These are phyloP conservation scores for Drosophila eohydei DNA, from an alignment of 2,888 invertebrate genomes.

Conservation along the genomic window DNA sequence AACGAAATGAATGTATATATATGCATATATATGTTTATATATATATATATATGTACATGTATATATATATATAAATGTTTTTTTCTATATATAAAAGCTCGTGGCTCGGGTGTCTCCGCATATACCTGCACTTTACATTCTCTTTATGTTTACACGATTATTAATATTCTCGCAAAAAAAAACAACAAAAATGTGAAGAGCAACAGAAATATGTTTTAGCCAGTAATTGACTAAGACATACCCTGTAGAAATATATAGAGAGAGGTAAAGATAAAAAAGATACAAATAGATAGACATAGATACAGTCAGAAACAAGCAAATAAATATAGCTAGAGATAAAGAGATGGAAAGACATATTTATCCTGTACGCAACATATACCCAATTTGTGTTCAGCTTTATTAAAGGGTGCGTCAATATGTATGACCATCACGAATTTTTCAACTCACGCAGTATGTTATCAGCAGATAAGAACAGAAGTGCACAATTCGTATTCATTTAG, in stretches of 20 bases:
- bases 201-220: background rate
- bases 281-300: background rate
- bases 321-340: background rate
- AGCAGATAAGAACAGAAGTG: conserved; percentile 11
- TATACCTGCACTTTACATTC: conserved; percentile 12
- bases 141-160: conserved; percentile 49
- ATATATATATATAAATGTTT: conserved; percentile 15
- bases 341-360: background rate
- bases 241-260: background rate
- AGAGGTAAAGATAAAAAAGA: background rate
- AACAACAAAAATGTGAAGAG: conserved; percentile 3
- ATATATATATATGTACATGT: conserved; percentile 13
- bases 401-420: background rate
- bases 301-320: background rate
- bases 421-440: background rate
- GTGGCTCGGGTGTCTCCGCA: background rate
- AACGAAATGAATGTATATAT: conserved; percentile 19
- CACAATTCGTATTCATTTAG: conserved; percentile 1
- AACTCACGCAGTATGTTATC: background rate
- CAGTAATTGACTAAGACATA: background rate
- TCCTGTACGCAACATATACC: background rate
- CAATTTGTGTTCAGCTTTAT: background rate
- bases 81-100: background rate
- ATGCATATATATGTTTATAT: background rate
- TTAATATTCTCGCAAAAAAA: conserved; percentile 42